Conservation (phyloP, 2,797 vertebrate genomes). For the Anableps anableps region DNA sequence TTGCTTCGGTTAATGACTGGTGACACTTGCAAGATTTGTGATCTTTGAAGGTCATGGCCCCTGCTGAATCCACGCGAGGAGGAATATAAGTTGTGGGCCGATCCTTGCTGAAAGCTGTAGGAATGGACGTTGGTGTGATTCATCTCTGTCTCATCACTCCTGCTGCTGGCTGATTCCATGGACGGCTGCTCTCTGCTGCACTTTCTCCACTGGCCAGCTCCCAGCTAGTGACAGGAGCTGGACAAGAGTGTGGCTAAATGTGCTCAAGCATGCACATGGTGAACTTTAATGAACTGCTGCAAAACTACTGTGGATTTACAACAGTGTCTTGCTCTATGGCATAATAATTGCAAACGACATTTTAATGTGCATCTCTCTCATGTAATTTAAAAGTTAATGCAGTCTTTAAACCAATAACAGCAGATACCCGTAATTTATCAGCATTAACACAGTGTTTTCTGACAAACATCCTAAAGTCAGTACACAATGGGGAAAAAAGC, state of each 20-base stretch:
- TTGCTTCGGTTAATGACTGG: conserved; percentile 79
- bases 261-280: conserved; percentile 18
- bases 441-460: background rate
- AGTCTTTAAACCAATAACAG: conserved; percentile 8
- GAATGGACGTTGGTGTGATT: conserved; percentile 68
- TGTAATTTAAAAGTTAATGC: conserved; percentile 11
- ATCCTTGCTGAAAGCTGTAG: conserved; percentile 60
- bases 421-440: conserved; percentile 6
- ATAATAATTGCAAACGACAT: conserved; percentile 5
- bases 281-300: conserved; percentile 16
- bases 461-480: background rate
- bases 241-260: conserved; percentile 50
- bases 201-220: conserved; percentile 53
- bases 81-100: conserved; percentile 63
- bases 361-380: background rate
- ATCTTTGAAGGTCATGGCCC: conserved; percentile 74
- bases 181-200: conserved; percentile 57
- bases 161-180: conserved; percentile 54
- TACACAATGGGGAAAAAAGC: background rate
- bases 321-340: background rate
- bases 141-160: conserved; percentile 72
- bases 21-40: conserved; percentile 78
- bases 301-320: conserved; percentile 11
- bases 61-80: conserved; percentile 63
- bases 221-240: conserved; percentile 52